Evolutionary conservation across 2,113 vertebrate species (phyloP), one percentile per base, ranked within the genome.

Genomic region (Ictalurus furcatus): DNA sequence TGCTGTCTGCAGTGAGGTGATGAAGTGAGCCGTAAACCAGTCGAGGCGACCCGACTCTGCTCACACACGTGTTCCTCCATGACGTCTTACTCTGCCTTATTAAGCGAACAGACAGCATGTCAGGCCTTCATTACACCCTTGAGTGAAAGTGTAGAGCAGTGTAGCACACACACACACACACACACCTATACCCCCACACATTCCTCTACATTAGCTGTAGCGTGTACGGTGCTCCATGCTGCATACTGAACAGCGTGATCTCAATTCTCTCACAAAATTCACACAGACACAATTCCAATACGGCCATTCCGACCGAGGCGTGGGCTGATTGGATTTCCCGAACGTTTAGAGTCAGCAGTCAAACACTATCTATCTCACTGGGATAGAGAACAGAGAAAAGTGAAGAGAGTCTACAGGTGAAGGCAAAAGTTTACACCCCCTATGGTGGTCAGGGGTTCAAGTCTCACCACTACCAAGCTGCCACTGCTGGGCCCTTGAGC

Each of bases 241-340:
- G 87, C 83, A 82, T 85, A 81, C 76, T 85, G 69, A 82, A 54
- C 52, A 85, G 52, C 59, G 61, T 85, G 30, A 67, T 84, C 87
- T 85, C 59, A 67, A 34, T n/a, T 13, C 34, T 69, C 13, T 88
- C 71, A 81, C 63, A 85, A 87, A 87, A 88, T 90, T 88, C 63
- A 90, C 74, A 65, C 25, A 0, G 61, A 85, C 82, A 37, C 13
- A 65, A 76, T 56, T 79, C 76, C 85, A 82, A 90, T 90, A 79
- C 71, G n/a, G 13, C 63, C 44, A 88, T 85, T 84, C 25, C 85
- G 74, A 76, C 69, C 83, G 52, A n/a, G 80, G 37, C 1, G 63
- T 81, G 59, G 37, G 74, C 63, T 88, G 87, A 90, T 86, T 88
- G 87, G 71, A 90, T 85, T 90, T 82, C n/a, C 85, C 61, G 61